Evolutionary conservation across 2,888 invertebrate species (phyloP).

Genomic region (Itoplectis maculator): DNA sequence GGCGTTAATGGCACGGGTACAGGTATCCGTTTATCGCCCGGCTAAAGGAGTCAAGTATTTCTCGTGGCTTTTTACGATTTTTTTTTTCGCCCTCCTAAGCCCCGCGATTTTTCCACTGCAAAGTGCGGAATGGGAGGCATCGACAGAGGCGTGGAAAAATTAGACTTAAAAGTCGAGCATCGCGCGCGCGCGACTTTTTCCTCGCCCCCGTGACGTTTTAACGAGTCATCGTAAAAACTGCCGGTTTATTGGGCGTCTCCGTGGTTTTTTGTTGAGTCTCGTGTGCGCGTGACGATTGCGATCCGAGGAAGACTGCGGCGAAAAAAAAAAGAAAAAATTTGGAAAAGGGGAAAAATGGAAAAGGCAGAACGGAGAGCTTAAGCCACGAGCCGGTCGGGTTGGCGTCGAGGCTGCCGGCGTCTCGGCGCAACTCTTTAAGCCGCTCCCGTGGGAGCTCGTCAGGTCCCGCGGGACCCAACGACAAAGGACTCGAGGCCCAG

Average conservation of each 20-base stretch:
- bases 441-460: conserved; percentile 74
- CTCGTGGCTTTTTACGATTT: neutral
- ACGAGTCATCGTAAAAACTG: conserved; percentile 63
- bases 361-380: conserved; percentile 46
- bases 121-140: neutral
- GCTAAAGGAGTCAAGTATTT: conserved; percentile 19
- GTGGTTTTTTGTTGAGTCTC: conserved; percentile 46
- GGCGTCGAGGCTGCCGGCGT: conserved; percentile 35
- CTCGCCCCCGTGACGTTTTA: conserved; percentile 43
- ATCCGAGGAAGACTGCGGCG: conserved; percentile 18
- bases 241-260: conserved; percentile 48
- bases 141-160: neutral
- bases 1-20: neutral
- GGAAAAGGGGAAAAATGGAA: conserved; percentile 34
- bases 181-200: neutral
- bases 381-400: conserved; percentile 44
- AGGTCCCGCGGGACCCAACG: conserved; percentile 74
- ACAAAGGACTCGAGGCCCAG: conserved; percentile 70
- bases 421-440: conserved; percentile 78
- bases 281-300: conserved; percentile 34
- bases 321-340: too few species aligned
- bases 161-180: conserved; percentile 12
- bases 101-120: neutral
- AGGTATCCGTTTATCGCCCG: neutral
- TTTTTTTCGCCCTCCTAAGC: neutral